Conservation (phyloP, 2,113 vertebrate genomes). For the Microcebus murinus region DNA sequence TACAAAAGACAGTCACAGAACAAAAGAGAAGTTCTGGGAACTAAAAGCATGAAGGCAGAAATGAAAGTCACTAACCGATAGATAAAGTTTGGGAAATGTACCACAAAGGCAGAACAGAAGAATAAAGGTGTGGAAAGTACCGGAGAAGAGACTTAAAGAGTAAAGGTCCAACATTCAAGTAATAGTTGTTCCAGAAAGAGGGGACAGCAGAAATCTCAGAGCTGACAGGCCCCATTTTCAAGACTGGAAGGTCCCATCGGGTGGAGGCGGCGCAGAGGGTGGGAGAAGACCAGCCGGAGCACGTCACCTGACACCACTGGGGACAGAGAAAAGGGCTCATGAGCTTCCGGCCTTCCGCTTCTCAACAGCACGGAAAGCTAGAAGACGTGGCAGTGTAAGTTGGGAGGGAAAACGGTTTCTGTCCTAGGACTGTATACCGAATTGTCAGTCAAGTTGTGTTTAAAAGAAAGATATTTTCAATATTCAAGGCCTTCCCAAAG, state of each 20-base stretch:
- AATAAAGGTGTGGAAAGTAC: background rate
- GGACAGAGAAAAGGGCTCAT: background rate
- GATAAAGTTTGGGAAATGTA: background rate
- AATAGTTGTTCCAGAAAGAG: background rate
- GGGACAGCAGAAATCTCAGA: background rate
- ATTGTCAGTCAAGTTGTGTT: no score
- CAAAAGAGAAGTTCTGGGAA: background rate
- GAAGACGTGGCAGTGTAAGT: background rate
- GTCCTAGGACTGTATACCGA: background rate
- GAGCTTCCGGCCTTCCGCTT: background rate
- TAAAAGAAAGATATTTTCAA: background rate
- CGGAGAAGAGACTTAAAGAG: background rate
- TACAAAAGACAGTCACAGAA: background rate
- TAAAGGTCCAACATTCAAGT: background rate
- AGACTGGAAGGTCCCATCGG: background rate
- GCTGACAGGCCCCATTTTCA: background rate
- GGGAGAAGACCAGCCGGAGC: background rate
- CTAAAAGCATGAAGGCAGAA: background rate
- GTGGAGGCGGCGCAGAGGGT: no score
- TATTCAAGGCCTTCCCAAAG: background rate
- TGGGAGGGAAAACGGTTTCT: background rate
- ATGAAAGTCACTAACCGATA: background rate
- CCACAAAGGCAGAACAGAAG: no score
- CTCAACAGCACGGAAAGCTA: background rate
- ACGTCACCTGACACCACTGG: accelerated